Evolutionary conservation across 2,888 invertebrate species (phyloP).

Genomic region (Drosophila cyrtoloma): DNA sequence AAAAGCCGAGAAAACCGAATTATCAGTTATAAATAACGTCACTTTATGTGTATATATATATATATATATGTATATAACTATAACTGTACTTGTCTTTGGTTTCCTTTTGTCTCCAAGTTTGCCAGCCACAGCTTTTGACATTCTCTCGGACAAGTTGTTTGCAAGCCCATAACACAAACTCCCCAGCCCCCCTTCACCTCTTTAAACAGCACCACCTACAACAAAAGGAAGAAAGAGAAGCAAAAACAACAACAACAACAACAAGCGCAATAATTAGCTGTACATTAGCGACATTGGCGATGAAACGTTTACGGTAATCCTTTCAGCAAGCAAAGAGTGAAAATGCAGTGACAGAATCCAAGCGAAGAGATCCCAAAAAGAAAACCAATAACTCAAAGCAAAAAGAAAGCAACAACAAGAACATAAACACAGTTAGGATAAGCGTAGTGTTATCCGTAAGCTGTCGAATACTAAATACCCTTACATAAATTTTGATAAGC

Average conservation of each 20-base stretch:
- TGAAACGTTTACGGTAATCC: conserved; percentile 59
- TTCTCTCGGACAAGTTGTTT: conserved; percentile 7
- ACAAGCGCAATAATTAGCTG: conserved; percentile 62
- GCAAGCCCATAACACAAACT: conserved; percentile 1
- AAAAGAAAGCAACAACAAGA: neutral
- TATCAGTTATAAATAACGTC: neutral
- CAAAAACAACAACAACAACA: conserved; percentile 5
- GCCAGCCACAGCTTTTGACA: conserved; percentile 22
- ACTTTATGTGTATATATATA: too few relatives aligned
- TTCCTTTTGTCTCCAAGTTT: conserved; percentile 8
- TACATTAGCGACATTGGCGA: conserved; percentile 69
- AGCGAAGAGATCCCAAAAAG: conserved; percentile 5
- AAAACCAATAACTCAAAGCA: neutral
- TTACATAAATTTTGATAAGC: neutral
- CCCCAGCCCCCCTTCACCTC: neutral
- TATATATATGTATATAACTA: neutral
- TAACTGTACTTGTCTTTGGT: neutral
- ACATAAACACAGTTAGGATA: neutral
- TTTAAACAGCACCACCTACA: neutral
- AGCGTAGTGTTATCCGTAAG: neutral
- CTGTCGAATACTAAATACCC: neutral
- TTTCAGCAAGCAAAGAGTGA: conserved; percentile 56
- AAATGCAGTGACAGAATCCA: conserved; percentile 35
- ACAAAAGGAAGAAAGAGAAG: neutral
- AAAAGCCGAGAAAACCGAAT: neutral